Evolutionary conservation across 2,888 invertebrate species (phyloP).

Genomic region (Dorcus parallelipipedus): DNA sequence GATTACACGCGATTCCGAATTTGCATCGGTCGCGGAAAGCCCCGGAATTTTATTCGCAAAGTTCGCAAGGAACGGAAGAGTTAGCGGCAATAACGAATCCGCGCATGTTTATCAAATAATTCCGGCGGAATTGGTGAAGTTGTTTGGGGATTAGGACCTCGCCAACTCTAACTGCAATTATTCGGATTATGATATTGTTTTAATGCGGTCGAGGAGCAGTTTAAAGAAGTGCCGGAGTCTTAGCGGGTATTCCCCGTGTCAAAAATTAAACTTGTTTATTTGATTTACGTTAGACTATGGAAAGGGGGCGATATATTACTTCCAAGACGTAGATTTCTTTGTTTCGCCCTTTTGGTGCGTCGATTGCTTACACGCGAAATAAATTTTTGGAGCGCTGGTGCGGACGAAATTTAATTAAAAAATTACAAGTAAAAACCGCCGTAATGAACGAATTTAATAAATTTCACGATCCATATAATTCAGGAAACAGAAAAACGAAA

Average conservation of each 20-base stretch:
- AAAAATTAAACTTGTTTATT: not conserved
- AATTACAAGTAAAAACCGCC: not conserved
- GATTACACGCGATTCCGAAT: not conserved
- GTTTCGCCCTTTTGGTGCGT: too few relatives aligned
- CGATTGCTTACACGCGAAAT: too few relatives aligned
- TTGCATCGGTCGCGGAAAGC: not conserved
- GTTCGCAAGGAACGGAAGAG: not conserved
- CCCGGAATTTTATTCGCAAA: too few relatives aligned
- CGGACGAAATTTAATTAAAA: too few relatives aligned
- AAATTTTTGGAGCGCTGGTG: too few relatives aligned
- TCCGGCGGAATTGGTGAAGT: slow-evolving; percentile 20
- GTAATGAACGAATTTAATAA: not conserved
- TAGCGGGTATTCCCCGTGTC: slow-evolving; percentile 16
- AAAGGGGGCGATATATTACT: too few relatives aligned
- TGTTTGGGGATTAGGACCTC: slow-evolving; percentile 16
- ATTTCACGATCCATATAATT: slow-evolving; percentile 3
- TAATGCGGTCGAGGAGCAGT: slow-evolving; percentile 43
- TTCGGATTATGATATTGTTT: slow-evolving; percentile 52
- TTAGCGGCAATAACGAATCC: not conserved
- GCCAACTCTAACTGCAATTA: slow-evolving; percentile 41
- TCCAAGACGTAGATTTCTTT: too few relatives aligned
- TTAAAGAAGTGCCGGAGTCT: slow-evolving; percentile 38
- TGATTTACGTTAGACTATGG: too few relatives aligned
- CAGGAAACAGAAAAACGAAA: not conserved
- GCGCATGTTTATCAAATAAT: slow-evolving; percentile 16